Evolutionary conservation across 2,113 vertebrate genomes (phyloP).

Genomic region (Dromiciops gliroides): DNA sequence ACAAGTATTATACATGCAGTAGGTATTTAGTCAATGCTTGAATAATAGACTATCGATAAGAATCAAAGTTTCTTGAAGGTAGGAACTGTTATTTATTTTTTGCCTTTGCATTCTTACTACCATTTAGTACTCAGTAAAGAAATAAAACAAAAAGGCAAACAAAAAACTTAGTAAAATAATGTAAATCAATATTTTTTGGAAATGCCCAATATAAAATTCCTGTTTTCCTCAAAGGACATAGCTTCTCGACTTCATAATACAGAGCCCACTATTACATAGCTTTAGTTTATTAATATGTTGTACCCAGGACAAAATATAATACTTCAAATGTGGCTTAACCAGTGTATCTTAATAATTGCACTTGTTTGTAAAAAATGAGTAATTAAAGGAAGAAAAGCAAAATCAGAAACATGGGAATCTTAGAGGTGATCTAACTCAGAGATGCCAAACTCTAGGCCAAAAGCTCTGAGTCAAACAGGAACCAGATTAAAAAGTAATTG

Average conservation of each 20-base stretch:
- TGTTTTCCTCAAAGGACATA: background rate
- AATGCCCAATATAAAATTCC: background rate
- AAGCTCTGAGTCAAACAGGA: background rate
- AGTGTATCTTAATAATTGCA: background rate
- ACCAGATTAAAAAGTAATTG: background rate
- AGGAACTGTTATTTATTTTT: background rate
- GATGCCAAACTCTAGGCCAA: background rate
- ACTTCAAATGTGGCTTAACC: background rate
- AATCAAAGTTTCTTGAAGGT: background rate
- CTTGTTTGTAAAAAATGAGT: background rate
- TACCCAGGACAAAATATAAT: background rate
- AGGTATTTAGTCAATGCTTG: background rate
- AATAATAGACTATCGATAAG: background rate
- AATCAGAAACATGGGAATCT: background rate
- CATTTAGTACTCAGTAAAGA: background rate
- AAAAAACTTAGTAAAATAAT: background rate
- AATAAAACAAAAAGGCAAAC: background rate
- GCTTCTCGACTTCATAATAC: background rate
- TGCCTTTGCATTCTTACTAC: background rate
- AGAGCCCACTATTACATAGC: background rate
- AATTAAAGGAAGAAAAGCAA: background rate
- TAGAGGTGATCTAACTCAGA: background rate
- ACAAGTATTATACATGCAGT: background rate
- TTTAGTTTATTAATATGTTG: background rate
- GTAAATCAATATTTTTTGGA: background rate